These are phyloP conservation scores for Drosophila anomelani DNA, from an alignment of 2,888 invertebrate species.

Conservation along the genomic window DNA sequence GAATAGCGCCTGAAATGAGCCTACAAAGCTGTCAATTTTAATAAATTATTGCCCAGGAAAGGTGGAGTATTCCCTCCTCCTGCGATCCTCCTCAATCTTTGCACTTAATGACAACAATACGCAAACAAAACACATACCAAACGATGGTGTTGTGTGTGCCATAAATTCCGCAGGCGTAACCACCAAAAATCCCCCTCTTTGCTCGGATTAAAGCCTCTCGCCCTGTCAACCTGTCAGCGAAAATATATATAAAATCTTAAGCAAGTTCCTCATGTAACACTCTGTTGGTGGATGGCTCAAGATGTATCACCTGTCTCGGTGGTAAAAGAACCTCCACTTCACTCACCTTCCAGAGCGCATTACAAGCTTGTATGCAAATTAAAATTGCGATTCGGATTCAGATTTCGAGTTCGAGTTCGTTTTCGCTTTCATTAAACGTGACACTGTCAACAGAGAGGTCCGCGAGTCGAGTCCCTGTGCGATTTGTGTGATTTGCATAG, in stretches of 20 bases:
- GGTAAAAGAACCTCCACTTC: constrained; percentile 21
- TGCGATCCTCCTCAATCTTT: constrained; percentile 27
- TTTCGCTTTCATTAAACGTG: constrained; percentile 62
- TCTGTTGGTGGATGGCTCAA: constrained; percentile 64
- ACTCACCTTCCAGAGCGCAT: constrained; percentile 41
- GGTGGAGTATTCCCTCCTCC: constrained; percentile 25
- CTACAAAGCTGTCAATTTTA: constrained; percentile 83
- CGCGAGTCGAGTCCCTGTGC: constrained; percentile 13
- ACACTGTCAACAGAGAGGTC: constrained; percentile 45
- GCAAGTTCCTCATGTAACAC: constrained; percentile 34
- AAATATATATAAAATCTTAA: neutral
- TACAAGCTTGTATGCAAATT: constrained; percentile 68
- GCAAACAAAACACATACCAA: constrained; percentile 79
- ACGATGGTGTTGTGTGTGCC: constrained; percentile 56
- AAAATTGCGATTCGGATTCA: constrained; percentile 53
- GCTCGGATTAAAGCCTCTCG: constrained; percentile 53
- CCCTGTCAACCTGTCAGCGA: constrained; percentile 71
- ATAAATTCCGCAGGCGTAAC: constrained; percentile 63
- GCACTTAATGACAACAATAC: constrained; percentile 77
- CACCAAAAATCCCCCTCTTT: constrained; percentile 28
- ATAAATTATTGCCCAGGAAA: constrained; percentile 81
- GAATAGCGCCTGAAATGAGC: constrained; percentile 83
- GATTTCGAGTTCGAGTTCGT: constrained; percentile 59
- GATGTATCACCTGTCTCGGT: constrained; percentile 67
- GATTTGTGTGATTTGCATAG: constrained; percentile 62